Conservation (phyloP, 2,797 vertebrate species). For the Pseudochromis fuscus region DNA sequence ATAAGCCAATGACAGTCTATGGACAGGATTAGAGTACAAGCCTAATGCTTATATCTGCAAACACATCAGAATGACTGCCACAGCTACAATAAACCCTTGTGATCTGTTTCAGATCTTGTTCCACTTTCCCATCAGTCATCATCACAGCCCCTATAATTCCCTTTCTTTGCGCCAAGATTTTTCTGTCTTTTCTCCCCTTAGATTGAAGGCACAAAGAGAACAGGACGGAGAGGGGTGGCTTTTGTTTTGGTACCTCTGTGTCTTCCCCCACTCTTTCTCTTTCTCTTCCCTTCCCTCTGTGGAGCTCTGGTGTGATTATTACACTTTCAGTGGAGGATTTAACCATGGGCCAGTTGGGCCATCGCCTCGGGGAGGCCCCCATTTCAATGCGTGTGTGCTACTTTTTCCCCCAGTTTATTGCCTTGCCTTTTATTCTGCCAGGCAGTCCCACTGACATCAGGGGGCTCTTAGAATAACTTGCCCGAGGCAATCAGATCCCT, state of each 20-base stretch:
- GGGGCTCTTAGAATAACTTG: conserved; percentile 89
- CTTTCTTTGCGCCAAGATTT: conserved; percentile 73
- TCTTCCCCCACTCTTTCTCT: conserved; percentile 68
- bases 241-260: conserved; percentile 85
- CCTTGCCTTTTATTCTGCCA: conserved; percentile 89
- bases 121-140: conserved; percentile 73
- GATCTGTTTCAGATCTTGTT: conserved; percentile 78
- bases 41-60: conserved; percentile 74
- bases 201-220: conserved; percentile 83
- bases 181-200: conserved; percentile 58
- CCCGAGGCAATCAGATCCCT: conserved; percentile 86
- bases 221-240: conserved; percentile 82
- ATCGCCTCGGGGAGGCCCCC: conserved; percentile 88
- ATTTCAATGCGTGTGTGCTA: conserved; percentile 86
- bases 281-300: conserved; percentile 76
- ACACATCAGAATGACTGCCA: conserved; percentile 74
- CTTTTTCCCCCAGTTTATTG: conserved; percentile 87
- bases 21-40: conserved; percentile 74
- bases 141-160: conserved; percentile 81
- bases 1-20: conserved; percentile 48
- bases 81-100: conserved; percentile 76
- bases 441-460: conserved; percentile 88
- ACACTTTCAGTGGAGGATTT: conserved; percentile 90
- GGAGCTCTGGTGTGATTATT: conserved; percentile 89
- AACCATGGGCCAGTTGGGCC: conserved; percentile 90